Conservation (phyloP, 2,797 vertebrate species). For the Hydrolagus colliei region DNA sequence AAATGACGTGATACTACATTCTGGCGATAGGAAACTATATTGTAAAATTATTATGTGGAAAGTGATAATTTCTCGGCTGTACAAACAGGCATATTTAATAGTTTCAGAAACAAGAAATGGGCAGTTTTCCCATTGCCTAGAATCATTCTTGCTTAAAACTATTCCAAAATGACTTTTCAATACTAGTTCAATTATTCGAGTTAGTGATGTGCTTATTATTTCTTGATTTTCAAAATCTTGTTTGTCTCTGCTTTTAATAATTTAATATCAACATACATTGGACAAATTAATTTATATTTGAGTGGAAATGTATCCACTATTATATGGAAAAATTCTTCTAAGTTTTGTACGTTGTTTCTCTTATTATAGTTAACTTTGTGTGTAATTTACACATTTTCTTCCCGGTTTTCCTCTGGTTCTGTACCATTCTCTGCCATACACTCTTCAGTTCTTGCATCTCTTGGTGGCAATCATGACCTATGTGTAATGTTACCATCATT, state of each 20-base stretch:
- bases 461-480: too few relatives aligned
- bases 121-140: constrained; percentile 14
- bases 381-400: not conserved
- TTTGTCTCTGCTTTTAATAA: not conserved
- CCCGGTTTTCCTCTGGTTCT: not conserved
- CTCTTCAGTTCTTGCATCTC: not conserved
- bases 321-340: not conserved
- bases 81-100: constrained; percentile 14
- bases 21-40: constrained; percentile 28
- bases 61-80: constrained; percentile 8
- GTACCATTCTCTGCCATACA: not conserved
- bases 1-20: not conserved
- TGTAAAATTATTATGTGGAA: constrained; percentile 8
- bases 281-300: not conserved
- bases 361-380: not conserved
- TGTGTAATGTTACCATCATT: too few relatives aligned
- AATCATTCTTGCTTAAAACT: not conserved
- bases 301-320: not conserved
- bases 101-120: constrained; percentile 20
- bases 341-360: not conserved
- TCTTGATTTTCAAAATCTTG: constrained; percentile 9
- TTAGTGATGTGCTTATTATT: not conserved
- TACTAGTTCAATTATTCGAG: too few relatives aligned
- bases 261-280: not conserved
- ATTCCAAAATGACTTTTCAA: too few relatives aligned